A percentile compares a stretch with the other conserved stretches of the same genome.
phyloP scores from a whole-genome alignment of 2,113 vertebrate genomes.

The Tretioscincus oriximinensis region DNA sequence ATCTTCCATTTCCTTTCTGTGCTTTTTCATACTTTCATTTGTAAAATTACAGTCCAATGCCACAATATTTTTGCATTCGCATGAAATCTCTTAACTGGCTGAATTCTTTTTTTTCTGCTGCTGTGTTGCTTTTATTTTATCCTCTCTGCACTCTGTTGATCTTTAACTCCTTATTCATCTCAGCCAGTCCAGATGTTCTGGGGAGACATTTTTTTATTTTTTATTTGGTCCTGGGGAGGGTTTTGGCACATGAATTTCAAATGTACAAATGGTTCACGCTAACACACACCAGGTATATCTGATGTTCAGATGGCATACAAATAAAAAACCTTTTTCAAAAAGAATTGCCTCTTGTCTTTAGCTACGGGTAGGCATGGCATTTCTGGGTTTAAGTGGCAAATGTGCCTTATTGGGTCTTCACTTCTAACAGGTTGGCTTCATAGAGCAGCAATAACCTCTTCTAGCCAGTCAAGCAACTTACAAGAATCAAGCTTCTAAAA shows the following conservation, averaged over 20 bases:
- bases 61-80: slow-evolving; percentile 70
- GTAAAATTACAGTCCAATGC: slow-evolving; percentile 76
- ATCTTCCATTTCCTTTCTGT: slow-evolving; percentile 45
- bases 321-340: slow-evolving; percentile 82
- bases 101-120: slow-evolving; percentile 37
- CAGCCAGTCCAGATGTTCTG: slow-evolving; percentile 75
- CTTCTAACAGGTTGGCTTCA: neutral
- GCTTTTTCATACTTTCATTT: slow-evolving; percentile 76
- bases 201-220: slow-evolving; percentile 23
- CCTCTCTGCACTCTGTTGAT: slow-evolving; percentile 2
- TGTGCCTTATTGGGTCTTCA: neutral
- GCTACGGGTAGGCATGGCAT: neutral
- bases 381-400: neutral
- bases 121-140: slow-evolving; percentile 41
- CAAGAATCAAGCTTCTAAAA: neutral
- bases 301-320: slow-evolving; percentile 92
- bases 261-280: slow-evolving; percentile 89
- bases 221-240: slow-evolving; percentile 50
- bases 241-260: slow-evolving; percentile 85
- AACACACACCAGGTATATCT: slow-evolving; percentile 89
- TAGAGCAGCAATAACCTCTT: too few relatives aligned
- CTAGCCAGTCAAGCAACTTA: neutral
- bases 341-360: slow-evolving; percentile 64
- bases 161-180: slow-evolving; percentile 58
- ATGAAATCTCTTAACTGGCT: slow-evolving; percentile 49